A percentile compares a stretch with the other conserved stretches of the same genome.
These are phyloP conservation scores for Hemibagrus wyckioides DNA, from an alignment of 2,113 vertebrate species.

Conservation along the genomic window DNA sequence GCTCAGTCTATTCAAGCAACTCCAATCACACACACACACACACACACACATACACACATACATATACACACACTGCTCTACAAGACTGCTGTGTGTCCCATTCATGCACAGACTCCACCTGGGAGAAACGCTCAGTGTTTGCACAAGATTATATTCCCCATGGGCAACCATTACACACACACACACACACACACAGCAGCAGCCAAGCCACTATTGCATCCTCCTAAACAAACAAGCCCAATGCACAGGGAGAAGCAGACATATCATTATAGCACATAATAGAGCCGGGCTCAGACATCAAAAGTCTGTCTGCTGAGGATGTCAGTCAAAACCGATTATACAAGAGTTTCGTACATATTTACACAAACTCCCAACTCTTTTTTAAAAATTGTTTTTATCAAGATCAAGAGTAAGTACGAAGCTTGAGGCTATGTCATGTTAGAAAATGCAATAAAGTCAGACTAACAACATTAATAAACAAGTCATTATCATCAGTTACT, in stretches of 20 bases:
- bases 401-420: slow-evolving; percentile 24
- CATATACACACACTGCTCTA: slow-evolving; percentile 30
- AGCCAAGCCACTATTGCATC: slow-evolving; percentile 42
- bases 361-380: slow-evolving; percentile 23
- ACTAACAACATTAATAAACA: neutral
- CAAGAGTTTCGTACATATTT: slow-evolving; percentile 46
- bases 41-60: slow-evolving; percentile 16
- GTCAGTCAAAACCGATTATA: slow-evolving; percentile 50
- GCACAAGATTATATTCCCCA: slow-evolving; percentile 66
- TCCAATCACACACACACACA: slow-evolving; percentile 16
- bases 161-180: slow-evolving; percentile 56
- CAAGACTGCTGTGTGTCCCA: slow-evolving; percentile 50
- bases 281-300: slow-evolving; percentile 50
- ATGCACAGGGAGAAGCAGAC: slow-evolving; percentile 57
- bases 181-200: slow-evolving; percentile 49
- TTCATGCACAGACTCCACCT: slow-evolving; percentile 63
- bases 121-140: slow-evolving; percentile 65
- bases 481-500: slow-evolving; percentile 5
- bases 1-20: slow-evolving; percentile 33
- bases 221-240: slow-evolving; percentile 66
- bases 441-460: slow-evolving; percentile 8
- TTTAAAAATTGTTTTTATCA: neutral
- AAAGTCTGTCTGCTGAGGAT: slow-evolving; percentile 50
- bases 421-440: neutral
- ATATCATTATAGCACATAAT: slow-evolving; percentile 61